Base-by-base conservation (phyloP, 2,797 vertebrate species). In the Emydoidea blandingii region DNA sequence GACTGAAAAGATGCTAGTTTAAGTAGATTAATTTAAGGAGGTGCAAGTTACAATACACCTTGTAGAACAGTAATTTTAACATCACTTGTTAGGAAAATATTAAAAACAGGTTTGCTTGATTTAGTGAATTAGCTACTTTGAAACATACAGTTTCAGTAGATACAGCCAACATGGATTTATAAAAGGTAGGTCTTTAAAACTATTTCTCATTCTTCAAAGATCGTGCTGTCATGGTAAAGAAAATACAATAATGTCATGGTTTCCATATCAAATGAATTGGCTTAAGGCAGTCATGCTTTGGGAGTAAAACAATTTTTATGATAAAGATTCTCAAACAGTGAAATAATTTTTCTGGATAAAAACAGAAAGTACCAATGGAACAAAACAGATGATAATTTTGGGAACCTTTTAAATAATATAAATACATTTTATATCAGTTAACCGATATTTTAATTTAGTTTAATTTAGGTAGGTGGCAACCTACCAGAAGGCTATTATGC, bases 131-230 rank as follows among this genome's bases (percentile, higher is more conserved):
- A 85, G 62, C 68, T 19, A 52, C 74, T 59, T 74, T 65, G 29
- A n/a, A 11, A 47, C 56, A 88, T 79, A 10, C 27, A n/a, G 27
- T 3, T 86, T 89, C 80, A 68, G 89, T 15, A 0, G 0, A 16
- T 50, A 2, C 56, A 37, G 65, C 34, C 16, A 37, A 68, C n/a
- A 54, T 54, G 54, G 53, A 54, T 54, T 54, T 54, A 74, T 41
- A 74, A 37, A 76, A n/a, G 59, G 72, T 12, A 18, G 72, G n/a
- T 4, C 37, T 86, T 4, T 86, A 41, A 93, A 88, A 89, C 82
- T 49, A 56, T 31, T 91, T 2, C 79, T 65, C 59, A 5, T 83
- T 92, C 8, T 78, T 93, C 57, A 72, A 62, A 88, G 78, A 29
- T 86, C n/a, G 8, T 78, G 47, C 27, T 57, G 7, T 18, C 31